phyloP scores from a whole-genome alignment of 1,140 invertebrate genomes.

The Streblospio benedicti region DNA sequence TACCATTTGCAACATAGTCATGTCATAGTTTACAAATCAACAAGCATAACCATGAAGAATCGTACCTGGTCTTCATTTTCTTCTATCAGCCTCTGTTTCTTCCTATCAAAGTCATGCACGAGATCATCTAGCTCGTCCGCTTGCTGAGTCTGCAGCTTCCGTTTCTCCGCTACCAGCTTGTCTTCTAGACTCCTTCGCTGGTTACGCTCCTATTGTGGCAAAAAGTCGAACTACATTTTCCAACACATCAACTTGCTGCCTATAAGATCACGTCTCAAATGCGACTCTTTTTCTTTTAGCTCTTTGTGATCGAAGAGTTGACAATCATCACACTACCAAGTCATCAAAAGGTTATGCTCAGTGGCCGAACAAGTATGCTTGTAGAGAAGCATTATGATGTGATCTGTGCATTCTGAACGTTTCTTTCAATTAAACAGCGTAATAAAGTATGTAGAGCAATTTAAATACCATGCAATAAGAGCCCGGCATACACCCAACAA shows the following conservation, averaged over 20 bases:
- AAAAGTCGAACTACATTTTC: constrained; percentile 7
- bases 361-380: too few species aligned
- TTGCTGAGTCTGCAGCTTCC: constrained; percentile 33
- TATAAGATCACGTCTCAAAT: too few species aligned
- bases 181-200: constrained; percentile 28
- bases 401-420: too few species aligned
- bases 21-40: not conserved
- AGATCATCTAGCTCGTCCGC: constrained; percentile 34
- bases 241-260: not conserved
- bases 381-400: too few species aligned
- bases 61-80: constrained; percentile 35
- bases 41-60: not conserved
- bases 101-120: constrained; percentile 25
- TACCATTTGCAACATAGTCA: not conserved
- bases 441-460: too few species aligned
- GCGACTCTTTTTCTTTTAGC: too few species aligned
- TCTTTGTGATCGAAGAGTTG: too few species aligned
- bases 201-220: constrained; percentile 31
- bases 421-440: too few species aligned
- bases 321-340: too few species aligned
- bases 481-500: too few species aligned
- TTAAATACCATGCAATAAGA: too few species aligned
- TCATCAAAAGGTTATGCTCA: too few species aligned
- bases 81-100: constrained; percentile 30
- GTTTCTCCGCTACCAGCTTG: constrained; percentile 28